A percentile compares a stretch with the other conserved stretches of the same genome.
Conservation (phyloP, 2,113 vertebrate species). For the Ondatra zibethicus region DNA sequence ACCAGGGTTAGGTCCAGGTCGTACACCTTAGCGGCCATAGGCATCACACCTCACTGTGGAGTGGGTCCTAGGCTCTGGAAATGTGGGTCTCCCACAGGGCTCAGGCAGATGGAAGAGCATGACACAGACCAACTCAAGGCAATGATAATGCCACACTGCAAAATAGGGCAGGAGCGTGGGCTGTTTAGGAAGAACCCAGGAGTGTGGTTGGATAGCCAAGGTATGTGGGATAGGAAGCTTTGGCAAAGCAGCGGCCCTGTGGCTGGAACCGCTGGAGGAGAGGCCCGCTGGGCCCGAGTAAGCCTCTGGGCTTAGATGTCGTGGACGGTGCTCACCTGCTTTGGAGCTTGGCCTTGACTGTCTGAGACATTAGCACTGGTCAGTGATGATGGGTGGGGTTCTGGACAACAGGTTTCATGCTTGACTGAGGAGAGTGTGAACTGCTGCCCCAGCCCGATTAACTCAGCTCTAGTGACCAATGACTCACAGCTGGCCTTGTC, state of each 20-base stretch:
- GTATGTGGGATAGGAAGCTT: too few species aligned
- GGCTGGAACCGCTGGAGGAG: too few species aligned
- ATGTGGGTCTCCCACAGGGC: background rate
- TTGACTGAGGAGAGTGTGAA: background rate
- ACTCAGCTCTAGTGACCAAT: background rate
- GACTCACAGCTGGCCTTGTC: background rate
- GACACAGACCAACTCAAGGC: too few species aligned
- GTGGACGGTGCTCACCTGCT: rapidly evolving
- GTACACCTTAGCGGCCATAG: rapidly evolving
- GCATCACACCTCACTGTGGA: rapidly evolving
- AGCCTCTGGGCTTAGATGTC: background rate
- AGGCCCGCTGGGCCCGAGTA: rapidly evolving
- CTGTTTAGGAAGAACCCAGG: background rate
- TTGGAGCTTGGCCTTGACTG: background rate
- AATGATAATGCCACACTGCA: background rate
- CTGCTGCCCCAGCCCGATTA: background rate
- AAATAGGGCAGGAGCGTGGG: background rate
- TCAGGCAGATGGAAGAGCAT: background rate
- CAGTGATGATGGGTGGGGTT: rapidly evolving
- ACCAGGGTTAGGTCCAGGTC: too few species aligned
- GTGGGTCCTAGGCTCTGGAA: background rate
- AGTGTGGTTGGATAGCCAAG: too few species aligned
- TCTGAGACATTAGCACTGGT: background rate
- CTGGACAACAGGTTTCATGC: background rate
- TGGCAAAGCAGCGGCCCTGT: background rate